Base-by-base conservation (phyloP, 2,888 invertebrate species). In the Abrostola tripartita region DNA sequence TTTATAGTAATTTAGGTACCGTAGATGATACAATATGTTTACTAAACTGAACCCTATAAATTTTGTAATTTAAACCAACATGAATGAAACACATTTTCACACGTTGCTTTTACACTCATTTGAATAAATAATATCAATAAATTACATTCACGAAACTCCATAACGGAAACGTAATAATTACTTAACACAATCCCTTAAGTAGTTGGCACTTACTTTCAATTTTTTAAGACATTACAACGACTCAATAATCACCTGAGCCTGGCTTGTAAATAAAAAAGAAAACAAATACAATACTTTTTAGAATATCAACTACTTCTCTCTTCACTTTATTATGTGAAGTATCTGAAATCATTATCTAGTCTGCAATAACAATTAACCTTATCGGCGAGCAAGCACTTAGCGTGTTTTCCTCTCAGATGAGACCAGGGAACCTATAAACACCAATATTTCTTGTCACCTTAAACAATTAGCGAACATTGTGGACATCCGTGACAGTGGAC, bases 371-470 rank as follows among this genome's bases (percentile, higher is more conserved):
- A 77, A 64, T 70, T 70, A 74, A 57, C 42, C 51, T 66, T 66
- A 73, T 65, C 74, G 44, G 35, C 52, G 41, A 68, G 44, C 66
- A 58, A 63, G 55, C 58, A 67, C 49, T 71, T 37, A 55, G 35
- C 58, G 37, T 50, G 66, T 65, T 65, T 68, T 68, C 47, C 37
- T 50, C 12, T 9, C 36, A 52, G 52, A 67, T 38, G 57, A 63
- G n/a, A 24, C 37, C 36, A 49, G 14, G 35, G 60, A 55, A 79
- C 77, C 81, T 66, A 72, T 64, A 78, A 80, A 78, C 81, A 77
- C 81, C 84, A 79, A 88, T 88, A 86, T 86, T 87, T 89, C 88
- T 87, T 89, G 89, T 88, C 88, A 85, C 78, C 78, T 84, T 56
- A 76, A 87, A 87, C 87, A 90, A 91, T 90, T 88, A 88, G 76